Evolutionary conservation across 1,140 invertebrate genomes (phyloP).

Genomic region (Trichonephila inaurata): DNA sequence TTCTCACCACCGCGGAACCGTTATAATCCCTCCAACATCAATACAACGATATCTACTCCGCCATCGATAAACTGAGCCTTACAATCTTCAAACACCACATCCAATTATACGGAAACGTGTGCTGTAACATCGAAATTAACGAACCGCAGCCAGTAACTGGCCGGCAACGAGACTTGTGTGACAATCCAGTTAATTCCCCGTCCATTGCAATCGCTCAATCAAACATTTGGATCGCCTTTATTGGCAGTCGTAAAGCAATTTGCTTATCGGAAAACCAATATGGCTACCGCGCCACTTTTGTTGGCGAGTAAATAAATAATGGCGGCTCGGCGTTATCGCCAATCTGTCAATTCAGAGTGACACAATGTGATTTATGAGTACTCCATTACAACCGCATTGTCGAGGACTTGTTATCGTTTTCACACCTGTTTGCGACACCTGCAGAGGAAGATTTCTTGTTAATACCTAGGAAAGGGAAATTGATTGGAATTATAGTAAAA

Average conservation of each 20-base stretch:
- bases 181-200: not conserved
- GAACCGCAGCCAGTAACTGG: not conserved
- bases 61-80: not conserved
- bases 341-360: slow-evolving; percentile 26
- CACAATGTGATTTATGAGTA: slow-evolving; percentile 33
- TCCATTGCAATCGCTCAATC: not conserved
- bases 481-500: too few relatives aligned
- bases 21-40: too few relatives aligned
- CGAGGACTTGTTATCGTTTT: slow-evolving; percentile 20
- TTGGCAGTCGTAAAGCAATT: slow-evolving; percentile 45
- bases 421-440: slow-evolving; percentile 32
- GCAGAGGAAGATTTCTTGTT: not conserved
- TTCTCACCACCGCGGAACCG: too few relatives aligned
- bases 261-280: slow-evolving; percentile 54
- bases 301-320: slow-evolving; percentile 54
- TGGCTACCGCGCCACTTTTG: slow-evolving; percentile 32
- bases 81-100: not conserved
- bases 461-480: too few relatives aligned
- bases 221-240: slow-evolving; percentile 14
- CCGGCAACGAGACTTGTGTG: not conserved
- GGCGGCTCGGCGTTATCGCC: slow-evolving; percentile 36
- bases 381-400: slow-evolving; percentile 23
- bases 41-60: not conserved
- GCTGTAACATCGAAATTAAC: not conserved
- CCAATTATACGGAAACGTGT: not conserved